Base-by-base conservation (phyloP, 2,797 vertebrate genomes). In the Argya squamiceps region DNA sequence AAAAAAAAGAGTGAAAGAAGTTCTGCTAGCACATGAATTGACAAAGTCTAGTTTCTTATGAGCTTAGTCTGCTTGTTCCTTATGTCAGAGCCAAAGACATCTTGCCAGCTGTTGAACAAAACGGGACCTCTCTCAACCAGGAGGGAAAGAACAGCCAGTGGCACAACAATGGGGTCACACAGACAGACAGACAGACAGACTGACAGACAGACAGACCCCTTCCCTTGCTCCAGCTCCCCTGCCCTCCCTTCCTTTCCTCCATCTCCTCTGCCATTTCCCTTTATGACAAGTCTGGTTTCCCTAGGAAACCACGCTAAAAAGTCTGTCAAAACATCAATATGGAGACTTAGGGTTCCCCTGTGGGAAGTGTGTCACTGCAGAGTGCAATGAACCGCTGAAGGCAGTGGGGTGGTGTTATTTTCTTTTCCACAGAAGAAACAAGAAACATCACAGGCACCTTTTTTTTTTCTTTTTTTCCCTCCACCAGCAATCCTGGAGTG, bases 381-480 rank as follows among this genome's bases (percentile, higher is more conserved):
- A 22, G 43, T 47, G n/a, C 19, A 69, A 59, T 21, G 52, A 88
- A 29, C n/a, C 10, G 47, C 77, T 56, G 63, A 69, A 92, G 47
- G 47, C 64, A 88, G 68, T 24, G 2, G n/a, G 30, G 15, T 58
- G 46, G 7, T 77, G 23, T 27, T 70, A 26, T 37, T 92, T 80
- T 74, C 83, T 75, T 41, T 81, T 86, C 85, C 65, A 43, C 49
- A 69, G 34, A 75, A 69, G 15, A 60, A 70, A 90, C 47, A 84
- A 60, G 44, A 56, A 93, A 84, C 43, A 89, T 39, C 77, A 84
- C 41, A 88, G 77, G n/a, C 29, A 39, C 4, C 4, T 3, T 27
- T 12, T 15, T 24, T 5, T 4, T 4, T 2, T 2, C 14, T 10
- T 6, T 2, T 11, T 2, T 5, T 0, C 4, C 8, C 41, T 4